Conservation (phyloP, 2,797 vertebrate species). For the Melanotaenia maccullochi region DNA sequence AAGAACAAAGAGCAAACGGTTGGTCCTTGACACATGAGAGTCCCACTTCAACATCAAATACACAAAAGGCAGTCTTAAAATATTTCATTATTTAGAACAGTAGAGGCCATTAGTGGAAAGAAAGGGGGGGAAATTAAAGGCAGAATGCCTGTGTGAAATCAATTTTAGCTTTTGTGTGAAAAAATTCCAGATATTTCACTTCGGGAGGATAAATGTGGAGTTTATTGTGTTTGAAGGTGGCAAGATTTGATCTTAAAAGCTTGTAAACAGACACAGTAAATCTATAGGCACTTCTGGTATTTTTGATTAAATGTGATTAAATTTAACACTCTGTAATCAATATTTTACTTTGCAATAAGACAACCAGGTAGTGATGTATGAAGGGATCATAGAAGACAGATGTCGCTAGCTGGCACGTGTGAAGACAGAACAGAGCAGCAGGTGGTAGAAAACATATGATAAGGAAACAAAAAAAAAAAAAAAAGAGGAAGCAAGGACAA, state of each 20-base stretch:
- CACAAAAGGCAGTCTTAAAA: conserved; percentile 61
- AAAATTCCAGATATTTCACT: conserved; percentile 21
- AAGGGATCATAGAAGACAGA: conserved; percentile 44
- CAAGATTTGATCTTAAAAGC: conserved; percentile 3
- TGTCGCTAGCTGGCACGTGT: conserved; percentile 1
- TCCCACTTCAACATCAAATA: conserved; percentile 65
- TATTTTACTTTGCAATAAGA: conserved; percentile 41
- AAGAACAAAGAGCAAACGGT: conserved; percentile 60
- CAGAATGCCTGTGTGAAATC: conserved; percentile 9
- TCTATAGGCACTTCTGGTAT: neutral
- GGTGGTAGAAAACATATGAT: neutral
- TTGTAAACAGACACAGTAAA: conserved; percentile 28
- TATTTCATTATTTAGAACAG: conserved; percentile 63
- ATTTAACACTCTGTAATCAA: conserved; percentile 1
- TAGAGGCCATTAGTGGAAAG: neutral
- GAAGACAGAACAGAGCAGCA: conserved; percentile 10
- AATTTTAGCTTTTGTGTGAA: conserved; percentile 14
- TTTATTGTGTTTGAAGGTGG: conserved; percentile 23
- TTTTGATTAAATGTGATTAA: conserved; percentile 30
- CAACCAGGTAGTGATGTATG: conserved; percentile 23
- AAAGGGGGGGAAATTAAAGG: conserved; percentile 18
- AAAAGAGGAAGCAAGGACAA: neutral
- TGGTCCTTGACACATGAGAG: conserved; percentile 54
- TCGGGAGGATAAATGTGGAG: conserved; percentile 18
- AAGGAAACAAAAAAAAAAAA: conserved; percentile 21